These are phyloP conservation scores for Fundulus diaphanus DNA, from an alignment of 2,797 vertebrate genomes.

Conservation along the genomic window DNA sequence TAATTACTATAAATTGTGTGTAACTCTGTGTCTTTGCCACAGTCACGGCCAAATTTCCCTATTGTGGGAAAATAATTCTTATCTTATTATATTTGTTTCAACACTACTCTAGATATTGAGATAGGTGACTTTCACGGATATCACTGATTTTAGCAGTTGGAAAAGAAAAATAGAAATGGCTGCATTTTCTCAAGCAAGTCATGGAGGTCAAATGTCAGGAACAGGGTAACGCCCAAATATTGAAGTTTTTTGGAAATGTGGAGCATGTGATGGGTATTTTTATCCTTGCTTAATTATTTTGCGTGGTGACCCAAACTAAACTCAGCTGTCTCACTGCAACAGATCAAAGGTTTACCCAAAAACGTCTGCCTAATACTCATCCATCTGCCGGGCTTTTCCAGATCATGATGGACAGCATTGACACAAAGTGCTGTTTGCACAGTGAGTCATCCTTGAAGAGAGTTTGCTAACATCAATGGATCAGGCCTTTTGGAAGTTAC, in stretches of 20 bases:
- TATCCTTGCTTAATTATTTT: neutral
- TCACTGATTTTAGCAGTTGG: too few relatives aligned
- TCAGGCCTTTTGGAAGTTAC: conserved; percentile 47
- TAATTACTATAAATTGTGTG: too few relatives aligned
- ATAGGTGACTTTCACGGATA: too few relatives aligned
- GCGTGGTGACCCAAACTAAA: neutral
- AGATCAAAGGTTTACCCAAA: neutral
- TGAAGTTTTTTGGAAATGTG: neutral
- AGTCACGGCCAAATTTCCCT: too few relatives aligned
- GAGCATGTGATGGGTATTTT: neutral
- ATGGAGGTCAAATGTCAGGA: neutral
- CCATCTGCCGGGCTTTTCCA: neutral
- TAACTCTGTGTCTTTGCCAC: too few relatives aligned
- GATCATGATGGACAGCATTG: neutral
- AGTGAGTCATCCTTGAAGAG: neutral
- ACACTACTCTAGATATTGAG: too few relatives aligned
- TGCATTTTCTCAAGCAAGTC: neutral
- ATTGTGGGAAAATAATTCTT: too few relatives aligned
- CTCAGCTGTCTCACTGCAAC: neutral
- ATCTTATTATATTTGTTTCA: too few relatives aligned
- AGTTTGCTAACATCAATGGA: conserved; percentile 32
- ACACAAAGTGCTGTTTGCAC: neutral
- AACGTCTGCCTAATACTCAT: neutral
- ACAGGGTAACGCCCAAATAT: neutral
- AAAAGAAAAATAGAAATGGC: too few relatives aligned